These are phyloP conservation scores for Hassar affinis DNA, from an alignment of 2,113 vertebrate species.

Conservation along the genomic window DNA sequence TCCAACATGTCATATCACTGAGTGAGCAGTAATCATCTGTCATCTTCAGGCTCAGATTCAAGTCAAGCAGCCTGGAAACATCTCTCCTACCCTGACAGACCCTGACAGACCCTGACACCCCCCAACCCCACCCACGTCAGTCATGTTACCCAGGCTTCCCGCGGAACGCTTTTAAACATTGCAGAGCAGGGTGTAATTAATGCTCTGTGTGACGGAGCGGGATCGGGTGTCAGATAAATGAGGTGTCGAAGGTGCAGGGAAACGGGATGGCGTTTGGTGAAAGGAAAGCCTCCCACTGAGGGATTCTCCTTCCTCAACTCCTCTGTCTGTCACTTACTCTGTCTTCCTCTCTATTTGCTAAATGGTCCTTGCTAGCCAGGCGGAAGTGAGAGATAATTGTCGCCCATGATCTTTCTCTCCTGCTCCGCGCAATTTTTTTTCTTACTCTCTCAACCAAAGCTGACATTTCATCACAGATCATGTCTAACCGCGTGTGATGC, in stretches of 20 bases:
- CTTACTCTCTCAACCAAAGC: conserved; percentile 14
- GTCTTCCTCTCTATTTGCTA: conserved; percentile 24
- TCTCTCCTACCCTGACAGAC: conserved; percentile 30
- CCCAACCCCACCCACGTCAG: too few species aligned
- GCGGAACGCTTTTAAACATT: conserved; percentile 1
- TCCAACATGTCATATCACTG: background rate
- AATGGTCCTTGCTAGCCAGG: conserved; percentile 15
- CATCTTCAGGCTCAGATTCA: background rate
- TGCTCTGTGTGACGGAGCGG: background rate
- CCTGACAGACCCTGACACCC: conserved; percentile 1
- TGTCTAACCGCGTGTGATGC: conserved; percentile 28
- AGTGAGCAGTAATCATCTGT: background rate
- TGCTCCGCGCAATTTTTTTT: conserved; percentile 13
- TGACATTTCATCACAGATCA: conserved; percentile 45
- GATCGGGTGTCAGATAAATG: conserved; percentile 4
- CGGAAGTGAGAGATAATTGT: conserved; percentile 36
- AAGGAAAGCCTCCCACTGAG: conserved; percentile 33
- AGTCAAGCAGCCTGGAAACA: conserved; percentile 35
- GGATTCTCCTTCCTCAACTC: conserved; percentile 17
- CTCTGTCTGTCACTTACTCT: conserved; percentile 21
- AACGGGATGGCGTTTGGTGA: conserved; percentile 9
- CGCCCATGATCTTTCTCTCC: conserved; percentile 11
- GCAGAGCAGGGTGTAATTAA: conserved; percentile 18
- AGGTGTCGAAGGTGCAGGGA: conserved; percentile 12
- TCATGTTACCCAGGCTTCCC: background rate